Percentiles rank a stretch among this genome's conserved stretches.
These are phyloP conservation scores for Crotophaga sulcirostris DNA, from an alignment of 2,113 vertebrate species.

Conservation along the genomic window DNA sequence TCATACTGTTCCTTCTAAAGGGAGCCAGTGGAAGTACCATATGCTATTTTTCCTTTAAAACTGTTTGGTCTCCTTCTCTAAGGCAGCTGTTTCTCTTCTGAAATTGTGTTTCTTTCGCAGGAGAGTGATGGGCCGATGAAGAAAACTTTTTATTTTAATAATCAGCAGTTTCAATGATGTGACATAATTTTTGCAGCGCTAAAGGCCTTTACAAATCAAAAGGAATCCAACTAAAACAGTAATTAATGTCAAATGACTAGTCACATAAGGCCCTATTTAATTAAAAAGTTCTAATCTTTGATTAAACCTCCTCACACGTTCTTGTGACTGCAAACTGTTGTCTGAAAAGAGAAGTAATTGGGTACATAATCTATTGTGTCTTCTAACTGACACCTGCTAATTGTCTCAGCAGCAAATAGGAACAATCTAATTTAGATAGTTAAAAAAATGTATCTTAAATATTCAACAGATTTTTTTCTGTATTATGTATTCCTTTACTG, in stretches of 20 bases:
- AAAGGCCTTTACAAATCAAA: conserved; percentile 76
- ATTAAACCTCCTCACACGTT: conserved; percentile 74
- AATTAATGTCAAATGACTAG: conserved; percentile 82
- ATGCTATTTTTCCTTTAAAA: conserved; percentile 69
- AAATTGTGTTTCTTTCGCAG: conserved; percentile 59
- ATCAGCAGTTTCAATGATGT: conserved; percentile 69
- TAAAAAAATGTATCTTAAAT: conserved; percentile 33
- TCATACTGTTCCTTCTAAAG: conserved; percentile 67
- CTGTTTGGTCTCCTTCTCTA: conserved; percentile 44
- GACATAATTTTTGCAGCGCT: conserved; percentile 72
- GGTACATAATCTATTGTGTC: conserved; percentile 66
- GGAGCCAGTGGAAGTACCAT: conserved; percentile 62
- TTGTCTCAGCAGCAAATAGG: conserved; percentile 59
- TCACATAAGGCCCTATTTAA: conserved; percentile 76
- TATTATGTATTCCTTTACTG: neutral
- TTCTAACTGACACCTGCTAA: conserved; percentile 74
- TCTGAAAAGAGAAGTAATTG: conserved; percentile 71
- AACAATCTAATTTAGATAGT: conserved; percentile 47
- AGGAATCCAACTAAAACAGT: conserved; percentile 77
- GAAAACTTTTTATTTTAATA: conserved; percentile 76
- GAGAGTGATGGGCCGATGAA: conserved; percentile 58
- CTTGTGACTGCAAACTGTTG: conserved; percentile 74
- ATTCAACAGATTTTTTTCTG: neutral
- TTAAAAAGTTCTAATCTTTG: conserved; percentile 83
- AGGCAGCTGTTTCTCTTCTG: conserved; percentile 52